Evolutionary conservation across 2,113 vertebrate genomes (phyloP).

Genomic region (Marmota flaviventris): DNA sequence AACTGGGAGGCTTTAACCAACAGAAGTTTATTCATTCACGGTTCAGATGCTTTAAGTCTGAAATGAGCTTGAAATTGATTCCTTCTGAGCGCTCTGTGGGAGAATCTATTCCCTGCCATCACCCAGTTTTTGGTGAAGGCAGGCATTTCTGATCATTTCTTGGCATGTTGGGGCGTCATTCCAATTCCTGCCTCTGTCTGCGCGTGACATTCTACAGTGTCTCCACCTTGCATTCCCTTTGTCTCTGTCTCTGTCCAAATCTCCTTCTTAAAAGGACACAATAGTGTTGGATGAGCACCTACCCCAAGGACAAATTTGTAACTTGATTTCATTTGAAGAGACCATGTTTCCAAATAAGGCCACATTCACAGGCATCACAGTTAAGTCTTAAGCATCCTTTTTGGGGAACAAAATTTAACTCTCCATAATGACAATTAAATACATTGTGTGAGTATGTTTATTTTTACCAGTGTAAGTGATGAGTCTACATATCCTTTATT

Average conservation of each 20-base stretch:
- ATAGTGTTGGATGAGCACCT: not conserved
- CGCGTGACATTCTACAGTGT: not conserved
- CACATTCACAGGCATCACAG: not conserved
- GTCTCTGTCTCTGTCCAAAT: not conserved
- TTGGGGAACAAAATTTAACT: not conserved
- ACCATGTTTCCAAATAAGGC: not conserved
- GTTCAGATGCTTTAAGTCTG: not conserved
- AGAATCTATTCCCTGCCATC: not conserved
- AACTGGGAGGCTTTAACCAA: not conserved
- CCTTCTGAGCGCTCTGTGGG: not conserved
- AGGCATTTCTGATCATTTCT: not conserved
- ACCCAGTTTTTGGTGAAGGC: not conserved
- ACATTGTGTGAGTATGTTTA: not conserved
- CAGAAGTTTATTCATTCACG: not conserved
- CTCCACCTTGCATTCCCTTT: not conserved
- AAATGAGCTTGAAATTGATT: not conserved
- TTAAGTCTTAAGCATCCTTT: not conserved
- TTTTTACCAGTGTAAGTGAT: not conserved
- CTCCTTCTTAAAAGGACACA: not conserved
- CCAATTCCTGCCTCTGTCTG: not conserved
- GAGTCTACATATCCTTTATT: rapidly evolving
- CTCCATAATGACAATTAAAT: not conserved
- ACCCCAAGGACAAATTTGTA: not conserved
- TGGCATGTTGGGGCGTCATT: not conserved
- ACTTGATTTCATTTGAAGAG: not conserved